These are phyloP conservation scores for Antitype chi DNA, from an alignment of 2,888 invertebrate genomes.

Conservation along the genomic window DNA sequence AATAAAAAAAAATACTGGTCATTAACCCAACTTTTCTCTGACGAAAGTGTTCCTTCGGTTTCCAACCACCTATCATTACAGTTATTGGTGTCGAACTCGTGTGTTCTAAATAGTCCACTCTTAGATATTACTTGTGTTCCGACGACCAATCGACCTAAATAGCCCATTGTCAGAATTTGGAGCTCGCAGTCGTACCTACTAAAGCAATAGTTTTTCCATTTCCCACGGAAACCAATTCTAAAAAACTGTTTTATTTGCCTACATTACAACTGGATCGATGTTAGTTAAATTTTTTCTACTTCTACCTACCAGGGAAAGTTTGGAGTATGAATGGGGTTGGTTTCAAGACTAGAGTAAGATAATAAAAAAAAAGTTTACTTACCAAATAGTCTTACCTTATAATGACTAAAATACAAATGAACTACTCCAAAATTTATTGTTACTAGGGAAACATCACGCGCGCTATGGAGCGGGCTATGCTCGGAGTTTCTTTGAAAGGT, in stretches of 20 bases:
- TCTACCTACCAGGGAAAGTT: background rate
- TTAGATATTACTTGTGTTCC: constrained; percentile 22
- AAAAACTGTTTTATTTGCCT: background rate
- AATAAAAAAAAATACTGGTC: too few relatives aligned
- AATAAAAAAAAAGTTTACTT: too few relatives aligned
- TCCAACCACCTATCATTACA: background rate
- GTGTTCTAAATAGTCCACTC: constrained; percentile 8
- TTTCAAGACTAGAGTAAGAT: too few relatives aligned
- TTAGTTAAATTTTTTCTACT: background rate
- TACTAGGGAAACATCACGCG: too few relatives aligned
- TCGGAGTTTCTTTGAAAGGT: too few relatives aligned
- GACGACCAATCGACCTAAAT: constrained; percentile 28
- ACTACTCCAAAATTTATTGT: too few relatives aligned
- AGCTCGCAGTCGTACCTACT: background rate
- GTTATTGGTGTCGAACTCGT: background rate
- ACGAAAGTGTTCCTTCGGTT: background rate
- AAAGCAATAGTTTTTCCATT: constrained; percentile 2
- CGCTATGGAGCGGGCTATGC: too few relatives aligned
- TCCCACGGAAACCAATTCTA: background rate
- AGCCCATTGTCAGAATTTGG: constrained; percentile 36
- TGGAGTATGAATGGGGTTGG: too few relatives aligned
- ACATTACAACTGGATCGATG: background rate
- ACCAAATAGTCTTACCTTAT: too few relatives aligned
- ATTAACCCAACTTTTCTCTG: background rate
- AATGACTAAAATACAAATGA: too few relatives aligned